These are phyloP conservation scores for Dynastes maya DNA, from an alignment of 2,888 invertebrate genomes.

Conservation along the genomic window DNA sequence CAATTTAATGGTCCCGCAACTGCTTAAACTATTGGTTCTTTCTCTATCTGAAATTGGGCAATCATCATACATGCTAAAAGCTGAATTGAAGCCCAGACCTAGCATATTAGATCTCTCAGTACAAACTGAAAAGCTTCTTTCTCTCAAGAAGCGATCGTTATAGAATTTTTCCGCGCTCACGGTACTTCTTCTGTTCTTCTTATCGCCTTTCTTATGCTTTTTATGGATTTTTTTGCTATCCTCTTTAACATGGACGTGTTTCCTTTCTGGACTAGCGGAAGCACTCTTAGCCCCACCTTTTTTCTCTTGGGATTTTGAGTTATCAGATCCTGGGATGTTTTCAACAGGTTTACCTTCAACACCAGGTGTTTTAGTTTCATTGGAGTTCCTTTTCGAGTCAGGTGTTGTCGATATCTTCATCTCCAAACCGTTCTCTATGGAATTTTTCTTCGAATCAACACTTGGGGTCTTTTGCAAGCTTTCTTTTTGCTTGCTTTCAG, in stretches of 20 bases:
- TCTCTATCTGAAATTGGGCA: slow-evolving; percentile 76
- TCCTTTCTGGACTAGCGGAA: slow-evolving; percentile 67
- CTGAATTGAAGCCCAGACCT: slow-evolving; percentile 56
- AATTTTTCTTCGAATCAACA: slow-evolving; percentile 61
- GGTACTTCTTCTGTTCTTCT: slow-evolving; percentile 60
- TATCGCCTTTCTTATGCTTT: slow-evolving; percentile 66
- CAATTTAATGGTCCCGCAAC: slow-evolving; percentile 76
- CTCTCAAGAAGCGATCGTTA: slow-evolving; percentile 63
- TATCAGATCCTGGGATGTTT: slow-evolving; percentile 10
- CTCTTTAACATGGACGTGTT: slow-evolving; percentile 66
- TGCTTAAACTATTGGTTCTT: slow-evolving; percentile 78
- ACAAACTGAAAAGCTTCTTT: slow-evolving; percentile 68
- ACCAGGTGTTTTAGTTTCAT: slow-evolving; percentile 58
- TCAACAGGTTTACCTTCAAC: slow-evolving; percentile 58
- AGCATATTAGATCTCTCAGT: slow-evolving; percentile 67
- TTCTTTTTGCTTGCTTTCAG: slow-evolving; percentile 54
- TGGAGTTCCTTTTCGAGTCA: slow-evolving; percentile 51
- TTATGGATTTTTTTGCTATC: slow-evolving; percentile 66
- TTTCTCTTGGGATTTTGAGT: slow-evolving; percentile 55
- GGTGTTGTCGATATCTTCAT: slow-evolving; percentile 62
- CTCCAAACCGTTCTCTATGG: slow-evolving; percentile 59
- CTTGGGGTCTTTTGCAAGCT: slow-evolving; percentile 67
- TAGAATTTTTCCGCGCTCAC: slow-evolving; percentile 50
- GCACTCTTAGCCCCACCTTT: slow-evolving; percentile 63
- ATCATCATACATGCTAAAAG: slow-evolving; percentile 65